Percentiles rank a stretch among this genome's conserved stretches.
Evolutionary conservation across 2,113 vertebrate genomes (phyloP).

Genomic region (Dasypus novemcinctus): DNA sequence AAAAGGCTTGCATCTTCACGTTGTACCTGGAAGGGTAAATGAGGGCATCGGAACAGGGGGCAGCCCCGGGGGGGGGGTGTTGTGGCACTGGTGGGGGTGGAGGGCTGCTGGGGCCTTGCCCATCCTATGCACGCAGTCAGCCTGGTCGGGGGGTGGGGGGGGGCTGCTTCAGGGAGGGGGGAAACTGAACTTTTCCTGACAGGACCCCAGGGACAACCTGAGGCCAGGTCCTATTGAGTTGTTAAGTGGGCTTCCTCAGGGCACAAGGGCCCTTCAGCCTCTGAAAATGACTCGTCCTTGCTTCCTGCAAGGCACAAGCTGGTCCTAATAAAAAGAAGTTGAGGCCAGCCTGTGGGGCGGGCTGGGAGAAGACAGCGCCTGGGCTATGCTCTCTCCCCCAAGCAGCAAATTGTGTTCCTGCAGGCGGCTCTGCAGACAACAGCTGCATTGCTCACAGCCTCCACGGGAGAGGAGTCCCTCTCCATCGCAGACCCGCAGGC

Average conservation of each 20-base stretch:
- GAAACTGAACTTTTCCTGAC: background rate
- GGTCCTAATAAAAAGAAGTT: background rate
- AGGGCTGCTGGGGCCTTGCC: no score
- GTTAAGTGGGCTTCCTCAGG: background rate
- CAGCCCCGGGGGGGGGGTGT: accelerated
- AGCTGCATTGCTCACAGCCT: accelerated
- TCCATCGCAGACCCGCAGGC: background rate
- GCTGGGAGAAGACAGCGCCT: background rate
- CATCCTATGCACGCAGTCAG: background rate
- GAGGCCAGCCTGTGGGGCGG: background rate
- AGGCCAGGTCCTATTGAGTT: background rate
- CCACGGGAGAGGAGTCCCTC: no score
- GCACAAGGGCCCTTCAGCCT: background rate
- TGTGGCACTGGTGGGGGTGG: accelerated
- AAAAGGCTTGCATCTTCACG: slow-evolving; percentile 89
- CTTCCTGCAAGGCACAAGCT: accelerated
- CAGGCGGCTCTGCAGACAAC: accelerated
- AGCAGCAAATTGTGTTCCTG: accelerated
- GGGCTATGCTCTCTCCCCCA: no score
- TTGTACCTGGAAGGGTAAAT: slow-evolving; percentile 89
- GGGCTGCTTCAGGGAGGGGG: accelerated
- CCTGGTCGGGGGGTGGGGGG: accelerated
- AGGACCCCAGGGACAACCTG: background rate
- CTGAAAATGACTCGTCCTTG: background rate
- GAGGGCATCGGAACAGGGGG: background rate